These are phyloP conservation scores for Drosophila persimilis DNA, from an alignment of 1,140 invertebrate species.

Conservation along the genomic window DNA sequence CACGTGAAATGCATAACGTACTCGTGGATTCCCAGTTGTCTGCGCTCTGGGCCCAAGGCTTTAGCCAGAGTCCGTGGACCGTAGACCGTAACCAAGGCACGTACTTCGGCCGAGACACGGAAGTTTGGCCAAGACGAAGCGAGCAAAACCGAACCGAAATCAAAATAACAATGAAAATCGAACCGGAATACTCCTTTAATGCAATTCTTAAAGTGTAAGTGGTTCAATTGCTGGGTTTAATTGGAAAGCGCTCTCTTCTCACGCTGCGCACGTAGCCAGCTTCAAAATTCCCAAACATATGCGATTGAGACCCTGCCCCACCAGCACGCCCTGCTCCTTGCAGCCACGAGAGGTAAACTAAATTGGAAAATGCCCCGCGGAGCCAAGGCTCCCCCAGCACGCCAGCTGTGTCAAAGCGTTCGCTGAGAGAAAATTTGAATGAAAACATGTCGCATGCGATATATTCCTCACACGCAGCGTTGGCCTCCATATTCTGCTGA, in stretches of 20 bases:
- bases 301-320: slow-evolving; percentile 14
- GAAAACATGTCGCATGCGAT: too few relatives aligned
- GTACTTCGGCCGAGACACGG: slow-evolving; percentile 55
- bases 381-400: too few relatives aligned
- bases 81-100: slow-evolving; percentile 65
- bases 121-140: slow-evolving; percentile 48
- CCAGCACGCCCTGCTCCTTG: not conserved
- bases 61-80: not conserved
- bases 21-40: slow-evolving; percentile 12
- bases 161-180: slow-evolving; percentile 48
- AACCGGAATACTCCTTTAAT: slow-evolving; percentile 56
- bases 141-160: slow-evolving; percentile 28
- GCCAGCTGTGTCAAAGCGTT: too few relatives aligned
- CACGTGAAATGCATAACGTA: slow-evolving; percentile 79
- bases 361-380: slow-evolving; percentile 49
- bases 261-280: slow-evolving; percentile 45
- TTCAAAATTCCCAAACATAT: slow-evolving; percentile 55
- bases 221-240: slow-evolving; percentile 63
- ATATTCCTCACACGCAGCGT: too few relatives aligned
- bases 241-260: slow-evolving; percentile 36
- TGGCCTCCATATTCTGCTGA: too few relatives aligned
- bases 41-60: not conserved
- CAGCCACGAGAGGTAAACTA: slow-evolving; percentile 34
- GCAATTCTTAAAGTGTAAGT: slow-evolving; percentile 75
- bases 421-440: too few relatives aligned